These are phyloP conservation scores for Ia io DNA, from an alignment of 2,113 vertebrate genomes.

Conservation along the genomic window DNA sequence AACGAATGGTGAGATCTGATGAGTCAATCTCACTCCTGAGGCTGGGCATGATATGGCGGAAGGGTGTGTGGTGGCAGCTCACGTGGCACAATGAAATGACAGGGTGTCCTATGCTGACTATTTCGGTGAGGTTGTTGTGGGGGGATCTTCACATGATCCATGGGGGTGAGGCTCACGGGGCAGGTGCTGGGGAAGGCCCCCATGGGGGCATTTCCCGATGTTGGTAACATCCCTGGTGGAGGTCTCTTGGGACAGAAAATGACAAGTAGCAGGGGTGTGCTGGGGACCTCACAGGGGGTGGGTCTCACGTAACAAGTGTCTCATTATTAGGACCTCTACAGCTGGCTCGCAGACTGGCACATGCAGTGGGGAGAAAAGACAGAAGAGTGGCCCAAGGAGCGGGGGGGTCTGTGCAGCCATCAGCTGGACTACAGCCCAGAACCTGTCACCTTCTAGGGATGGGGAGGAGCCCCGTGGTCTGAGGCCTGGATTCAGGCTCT, in stretches of 20 bases:
- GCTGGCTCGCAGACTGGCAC: not conserved
- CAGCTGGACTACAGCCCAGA: not conserved
- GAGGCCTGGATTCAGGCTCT: not conserved
- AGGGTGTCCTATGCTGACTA: not conserved
- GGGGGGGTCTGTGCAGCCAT: not conserved
- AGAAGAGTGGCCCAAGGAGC: not conserved
- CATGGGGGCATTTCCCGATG: not conserved
- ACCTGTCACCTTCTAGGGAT: not conserved
- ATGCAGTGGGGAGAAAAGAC: not conserved
- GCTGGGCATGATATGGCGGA: not conserved
- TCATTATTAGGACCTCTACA: not conserved
- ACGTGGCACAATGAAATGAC: not conserved
- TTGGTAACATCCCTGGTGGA: not conserved
- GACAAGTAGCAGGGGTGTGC: not conserved
- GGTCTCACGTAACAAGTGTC: no score
- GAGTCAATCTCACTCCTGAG: not conserved
- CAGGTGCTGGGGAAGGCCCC: not conserved
- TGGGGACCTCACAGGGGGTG: not conserved
- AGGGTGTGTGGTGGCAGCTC: not conserved
- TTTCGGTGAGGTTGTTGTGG: accelerated
- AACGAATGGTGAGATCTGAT: not conserved
- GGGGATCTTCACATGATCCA: not conserved
- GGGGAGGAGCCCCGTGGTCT: no score
- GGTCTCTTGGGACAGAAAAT: not conserved
- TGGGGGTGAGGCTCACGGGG: not conserved